Evolutionary conservation across 2,888 invertebrate species (phyloP).

Genomic region (Micoletzkya japonica): DNA sequence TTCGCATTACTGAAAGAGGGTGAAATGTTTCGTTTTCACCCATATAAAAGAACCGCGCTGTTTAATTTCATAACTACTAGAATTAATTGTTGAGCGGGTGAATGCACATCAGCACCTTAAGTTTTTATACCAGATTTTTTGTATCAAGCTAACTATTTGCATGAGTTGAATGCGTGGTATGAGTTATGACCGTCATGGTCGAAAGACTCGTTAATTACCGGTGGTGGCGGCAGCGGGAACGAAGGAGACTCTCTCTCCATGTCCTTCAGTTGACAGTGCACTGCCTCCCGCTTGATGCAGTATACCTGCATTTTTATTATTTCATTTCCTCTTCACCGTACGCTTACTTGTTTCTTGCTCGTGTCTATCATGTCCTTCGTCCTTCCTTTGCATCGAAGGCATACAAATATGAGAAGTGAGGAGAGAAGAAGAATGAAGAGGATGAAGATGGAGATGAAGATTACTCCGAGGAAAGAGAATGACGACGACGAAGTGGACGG

Average conservation of each 20-base stretch:
- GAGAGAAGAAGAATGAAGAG: conserved; percentile 67
- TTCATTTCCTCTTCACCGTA: neutral
- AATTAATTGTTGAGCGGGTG: no score
- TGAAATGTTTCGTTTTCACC: no score
- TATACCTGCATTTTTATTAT: conserved; percentile 11
- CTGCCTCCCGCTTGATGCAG: conserved; percentile 18
- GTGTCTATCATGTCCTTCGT: conserved; percentile 31
- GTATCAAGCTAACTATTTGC: no score
- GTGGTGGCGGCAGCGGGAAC: neutral
- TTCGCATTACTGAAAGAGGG: no score
- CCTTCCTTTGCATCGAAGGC: conserved; percentile 31
- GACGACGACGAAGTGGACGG: conserved; percentile 63
- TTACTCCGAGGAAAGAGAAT: conserved; percentile 70
- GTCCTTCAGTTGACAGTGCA: conserved; percentile 1
- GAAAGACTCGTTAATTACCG: no score
- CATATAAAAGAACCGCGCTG: no score
- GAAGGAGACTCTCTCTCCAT: conserved; percentile 14
- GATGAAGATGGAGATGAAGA: conserved; percentile 80
- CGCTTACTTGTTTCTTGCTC: conserved; percentile 19
- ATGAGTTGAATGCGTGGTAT: no score
- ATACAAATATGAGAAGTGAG: conserved; percentile 71
- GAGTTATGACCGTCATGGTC: no score
- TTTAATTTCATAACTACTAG: no score
- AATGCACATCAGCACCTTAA: no score
- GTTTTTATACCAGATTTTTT: no score